Conservation (phyloP, 2,888 invertebrate genomes). For the Thyatira batis region DNA sequence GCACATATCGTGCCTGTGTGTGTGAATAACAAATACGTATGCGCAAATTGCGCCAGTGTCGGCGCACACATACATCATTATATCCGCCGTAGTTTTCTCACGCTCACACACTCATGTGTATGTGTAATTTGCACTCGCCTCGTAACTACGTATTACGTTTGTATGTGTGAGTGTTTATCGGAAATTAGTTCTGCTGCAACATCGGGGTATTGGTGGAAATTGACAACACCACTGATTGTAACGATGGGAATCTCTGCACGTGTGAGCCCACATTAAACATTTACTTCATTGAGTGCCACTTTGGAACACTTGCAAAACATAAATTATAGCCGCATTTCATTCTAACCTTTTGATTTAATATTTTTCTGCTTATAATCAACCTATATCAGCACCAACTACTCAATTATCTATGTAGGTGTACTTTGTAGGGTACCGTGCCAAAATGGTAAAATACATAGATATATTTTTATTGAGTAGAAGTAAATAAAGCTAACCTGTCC, state of each 20-base stretch:
- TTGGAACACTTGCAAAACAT: slow-evolving; percentile 54
- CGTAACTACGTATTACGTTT: slow-evolving; percentile 45
- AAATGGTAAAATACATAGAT: too few species aligned
- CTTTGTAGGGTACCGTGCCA: too few species aligned
- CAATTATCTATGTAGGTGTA: too few species aligned
- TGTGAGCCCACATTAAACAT: slow-evolving; percentile 68
- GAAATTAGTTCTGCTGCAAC: slow-evolving; percentile 73
- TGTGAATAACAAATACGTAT: slow-evolving; percentile 33
- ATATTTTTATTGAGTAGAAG: neutral
- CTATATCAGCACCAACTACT: neutral
- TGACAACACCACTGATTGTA: slow-evolving; percentile 68
- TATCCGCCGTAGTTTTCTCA: slow-evolving; percentile 78
- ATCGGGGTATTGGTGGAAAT: slow-evolving; percentile 70
- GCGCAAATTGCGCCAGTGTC: slow-evolving; percentile 54
- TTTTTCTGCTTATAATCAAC: slow-evolving; percentile 44
- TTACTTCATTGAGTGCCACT: slow-evolving; percentile 52
- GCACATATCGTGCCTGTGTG: slow-evolving; percentile 28
- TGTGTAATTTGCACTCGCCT: slow-evolving; percentile 65
- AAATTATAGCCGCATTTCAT: slow-evolving; percentile 52
- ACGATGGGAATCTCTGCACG: slow-evolving; percentile 69
- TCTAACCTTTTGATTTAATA: slow-evolving; percentile 49
- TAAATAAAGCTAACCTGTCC: neutral
- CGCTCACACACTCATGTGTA: slow-evolving; percentile 69
- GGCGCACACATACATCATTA: slow-evolving; percentile 59
- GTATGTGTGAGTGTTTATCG: slow-evolving; percentile 69